These are phyloP conservation scores for Petaurus breviceps DNA, from an alignment of 2,113 vertebrate species.

Conservation along the genomic window DNA sequence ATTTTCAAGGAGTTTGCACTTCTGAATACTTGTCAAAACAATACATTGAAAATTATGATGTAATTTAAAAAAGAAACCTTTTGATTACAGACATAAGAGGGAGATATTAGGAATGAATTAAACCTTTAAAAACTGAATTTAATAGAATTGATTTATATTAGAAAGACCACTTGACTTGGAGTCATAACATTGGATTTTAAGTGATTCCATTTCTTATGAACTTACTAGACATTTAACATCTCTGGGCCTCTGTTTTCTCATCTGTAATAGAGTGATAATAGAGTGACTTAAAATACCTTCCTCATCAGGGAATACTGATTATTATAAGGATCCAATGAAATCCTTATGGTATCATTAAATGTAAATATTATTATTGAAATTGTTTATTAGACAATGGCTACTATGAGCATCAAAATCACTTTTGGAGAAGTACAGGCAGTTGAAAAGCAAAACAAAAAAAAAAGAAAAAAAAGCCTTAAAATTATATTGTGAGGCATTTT, in stretches of 20 bases:
- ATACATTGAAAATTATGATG: not conserved
- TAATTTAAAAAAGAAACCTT: not conserved
- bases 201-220: not conserved
- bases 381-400: not conserved
- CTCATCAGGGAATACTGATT: not conserved
- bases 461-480: not conserved
- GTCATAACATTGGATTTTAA: not conserved
- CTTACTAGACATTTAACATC: not conserved
- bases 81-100: not conserved
- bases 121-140: slow-evolving; percentile 9
- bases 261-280: not conserved
- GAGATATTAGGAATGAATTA: not conserved
- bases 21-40: not conserved
- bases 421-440: not conserved
- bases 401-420: not conserved
- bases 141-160: not conserved
- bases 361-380: not conserved
- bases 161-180: not conserved
- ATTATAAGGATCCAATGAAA: not conserved
- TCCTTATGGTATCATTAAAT: not conserved
- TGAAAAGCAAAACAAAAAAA: not conserved
- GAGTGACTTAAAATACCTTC: not conserved
- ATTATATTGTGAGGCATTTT: not conserved
- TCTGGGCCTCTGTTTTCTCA: not conserved
- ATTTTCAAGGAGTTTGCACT: not conserved